A percentile compares a stretch with the other conserved stretches of the same genome.
phyloP scores from a whole-genome alignment of 2,113 vertebrate species.

The Naja naja region DNA sequence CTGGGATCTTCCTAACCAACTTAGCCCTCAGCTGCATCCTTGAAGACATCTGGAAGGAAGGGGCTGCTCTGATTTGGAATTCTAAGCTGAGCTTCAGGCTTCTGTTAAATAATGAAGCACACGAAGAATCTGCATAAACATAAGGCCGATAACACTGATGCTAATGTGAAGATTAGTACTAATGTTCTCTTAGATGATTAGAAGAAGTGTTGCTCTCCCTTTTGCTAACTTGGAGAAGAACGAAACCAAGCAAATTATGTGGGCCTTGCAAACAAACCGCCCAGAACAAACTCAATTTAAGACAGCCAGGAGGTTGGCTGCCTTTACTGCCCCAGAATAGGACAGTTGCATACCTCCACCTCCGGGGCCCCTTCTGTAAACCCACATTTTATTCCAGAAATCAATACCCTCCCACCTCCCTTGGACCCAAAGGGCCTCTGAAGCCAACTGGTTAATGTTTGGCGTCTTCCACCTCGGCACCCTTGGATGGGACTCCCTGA shows the following conservation, averaged over 20 bases:
- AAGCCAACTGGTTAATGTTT: background rate
- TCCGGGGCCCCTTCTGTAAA: background rate
- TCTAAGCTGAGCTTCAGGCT: background rate
- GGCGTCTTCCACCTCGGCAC: background rate
- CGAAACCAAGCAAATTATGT: background rate
- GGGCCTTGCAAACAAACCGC: background rate
- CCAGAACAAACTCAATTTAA: background rate
- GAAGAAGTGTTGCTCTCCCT: background rate
- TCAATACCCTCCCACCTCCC: background rate
- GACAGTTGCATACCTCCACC: background rate
- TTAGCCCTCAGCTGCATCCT: background rate
- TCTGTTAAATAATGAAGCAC: background rate
- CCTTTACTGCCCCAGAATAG: background rate
- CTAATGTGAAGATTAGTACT: background rate
- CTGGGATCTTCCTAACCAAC: background rate
- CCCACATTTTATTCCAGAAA: background rate
- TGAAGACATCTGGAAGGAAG: background rate
- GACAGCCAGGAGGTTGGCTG: background rate
- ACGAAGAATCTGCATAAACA: background rate
- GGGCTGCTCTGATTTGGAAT: background rate
- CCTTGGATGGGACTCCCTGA: background rate
- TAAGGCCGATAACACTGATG: background rate
- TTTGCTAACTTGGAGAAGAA: background rate
- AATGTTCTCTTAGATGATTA: background rate
- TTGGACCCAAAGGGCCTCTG: background rate